Conservation (phyloP, 2,113 vertebrate genomes). For the Crotalus helleri region DNA sequence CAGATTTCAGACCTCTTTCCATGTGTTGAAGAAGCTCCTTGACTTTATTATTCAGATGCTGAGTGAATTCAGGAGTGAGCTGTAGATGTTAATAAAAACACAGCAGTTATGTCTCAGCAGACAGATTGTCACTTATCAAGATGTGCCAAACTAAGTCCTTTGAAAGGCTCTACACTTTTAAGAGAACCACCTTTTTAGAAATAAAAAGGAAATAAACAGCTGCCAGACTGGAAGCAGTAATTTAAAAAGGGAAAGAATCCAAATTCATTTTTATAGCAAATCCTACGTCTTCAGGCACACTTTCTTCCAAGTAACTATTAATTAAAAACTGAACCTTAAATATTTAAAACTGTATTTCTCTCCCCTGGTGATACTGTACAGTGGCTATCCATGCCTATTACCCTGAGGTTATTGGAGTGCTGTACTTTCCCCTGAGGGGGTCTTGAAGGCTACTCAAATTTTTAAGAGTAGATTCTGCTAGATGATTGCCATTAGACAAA, state of each 20-base stretch:
- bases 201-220: background rate
- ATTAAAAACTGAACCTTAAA: background rate
- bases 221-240: background rate
- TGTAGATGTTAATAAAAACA: constrained; percentile 47
- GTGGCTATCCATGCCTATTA: background rate
- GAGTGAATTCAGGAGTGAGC: constrained; percentile 84
- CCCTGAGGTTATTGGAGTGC: background rate
- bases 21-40: constrained; percentile 84
- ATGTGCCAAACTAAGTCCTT: background rate
- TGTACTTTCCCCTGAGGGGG: constrained; percentile 5
- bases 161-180: background rate
- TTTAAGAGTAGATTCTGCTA: constrained; percentile 4
- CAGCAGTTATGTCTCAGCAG: background rate
- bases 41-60: constrained; percentile 81
- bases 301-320: background rate
- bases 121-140: background rate
- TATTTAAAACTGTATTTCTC: background rate
- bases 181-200: background rate
- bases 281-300: background rate
- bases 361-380: background rate
- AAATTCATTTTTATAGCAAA: background rate
- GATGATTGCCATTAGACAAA: background rate
- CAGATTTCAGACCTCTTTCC: constrained; percentile 86
- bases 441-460: constrained; percentile 6
- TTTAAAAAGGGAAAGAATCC: background rate